These are phyloP conservation scores for Sylvicola cinctus DNA, from an alignment of 2,888 invertebrate genomes.

Conservation along the genomic window DNA sequence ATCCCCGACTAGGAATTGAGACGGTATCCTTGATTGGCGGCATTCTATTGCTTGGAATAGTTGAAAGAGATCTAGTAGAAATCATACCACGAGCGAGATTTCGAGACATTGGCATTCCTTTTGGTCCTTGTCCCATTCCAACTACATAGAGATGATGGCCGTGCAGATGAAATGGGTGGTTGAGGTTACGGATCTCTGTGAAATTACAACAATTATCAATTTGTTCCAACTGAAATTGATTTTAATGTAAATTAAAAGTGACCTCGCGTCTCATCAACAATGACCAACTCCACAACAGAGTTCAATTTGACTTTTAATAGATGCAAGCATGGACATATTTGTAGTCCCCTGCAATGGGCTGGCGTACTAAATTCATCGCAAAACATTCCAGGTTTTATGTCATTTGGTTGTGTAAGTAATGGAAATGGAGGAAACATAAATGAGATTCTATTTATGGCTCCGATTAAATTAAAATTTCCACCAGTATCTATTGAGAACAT, in stretches of 20 bases:
- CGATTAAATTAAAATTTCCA: slow-evolving; percentile 15
- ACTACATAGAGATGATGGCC: slow-evolving; percentile 20
- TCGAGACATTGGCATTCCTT: slow-evolving; percentile 10
- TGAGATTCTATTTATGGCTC: slow-evolving; percentile 62
- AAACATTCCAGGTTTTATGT: slow-evolving; percentile 40
- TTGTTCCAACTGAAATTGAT: slow-evolving; percentile 5
- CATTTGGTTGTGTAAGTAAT: slow-evolving; percentile 40
- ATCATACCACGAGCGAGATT: slow-evolving; percentile 10
- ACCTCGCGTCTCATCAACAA: slow-evolving; percentile 45
- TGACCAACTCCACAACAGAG: slow-evolving; percentile 62
- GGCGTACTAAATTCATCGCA: slow-evolving; percentile 43
- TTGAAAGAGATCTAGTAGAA: background rate
- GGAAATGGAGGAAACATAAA: slow-evolving; percentile 58
- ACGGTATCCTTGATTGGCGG: slow-evolving; percentile 15
- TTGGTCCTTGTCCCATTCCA: slow-evolving; percentile 12
- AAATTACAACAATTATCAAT: too few species aligned
- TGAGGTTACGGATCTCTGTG: slow-evolving; percentile 14
- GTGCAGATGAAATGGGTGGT: slow-evolving; percentile 23
- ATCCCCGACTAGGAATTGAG: slow-evolving; percentile 17
- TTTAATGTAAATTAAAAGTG: slow-evolving; percentile 5
- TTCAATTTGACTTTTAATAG: slow-evolving; percentile 48
- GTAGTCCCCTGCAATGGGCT: slow-evolving; percentile 10
- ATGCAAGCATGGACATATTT: slow-evolving; percentile 71
- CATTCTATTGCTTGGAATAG: slow-evolving; percentile 5
- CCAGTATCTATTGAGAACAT: slow-evolving; percentile 8